Evolutionary conservation across 2,113 vertebrate genomes (phyloP), one percentile per base, ranked within the genome.

Genomic region (Caranx ignobilis): DNA sequence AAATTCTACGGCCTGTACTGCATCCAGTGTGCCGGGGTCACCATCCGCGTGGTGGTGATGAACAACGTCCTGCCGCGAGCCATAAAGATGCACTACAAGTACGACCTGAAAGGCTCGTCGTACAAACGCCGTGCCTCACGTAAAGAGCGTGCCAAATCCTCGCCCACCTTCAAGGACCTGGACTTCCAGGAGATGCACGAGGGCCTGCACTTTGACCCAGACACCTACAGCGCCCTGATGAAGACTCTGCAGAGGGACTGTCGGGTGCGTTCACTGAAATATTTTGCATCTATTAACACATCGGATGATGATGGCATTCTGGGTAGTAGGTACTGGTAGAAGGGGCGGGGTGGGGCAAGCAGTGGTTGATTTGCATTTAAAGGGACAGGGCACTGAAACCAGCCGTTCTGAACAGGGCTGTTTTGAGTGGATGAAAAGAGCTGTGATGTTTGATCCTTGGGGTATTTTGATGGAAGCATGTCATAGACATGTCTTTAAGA

Each of bases 1-100:
- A 99, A 99, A 89, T 99, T 98, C 92, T 99, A 99, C 31, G 98
- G 98, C 37, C 95, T 99, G 0, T 99, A 99, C 83, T 99, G 96
- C 7, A 95, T 99, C 94, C 97, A 98, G 56, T 97, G 96, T 0
- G 94, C 96, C 11, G 96, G 97, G 3, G 93, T 95, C 82, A 99
- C 96, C 63, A 95, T 97, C 85, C 95, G 98, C 10, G 93, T 98
- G 81, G 95, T 99, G 86, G 97, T 99, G 43, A 99, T 99, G 98
- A 99, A 99, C 95, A 99, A 99, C 15, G 95, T 99, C 82, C 88
- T 99, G 81, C 98, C 98, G 0, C 93, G 97, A 11, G 95, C 94
- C 54, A 91, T 99, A 83, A 95, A 91, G 86, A 99, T 99, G 97
- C 95, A 99, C 93, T 97, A 96, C 89, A 98, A 96, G 0, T 99